phyloP scores from a whole-genome alignment of 2,113 vertebrate genomes.

The Columbina picui region DNA sequence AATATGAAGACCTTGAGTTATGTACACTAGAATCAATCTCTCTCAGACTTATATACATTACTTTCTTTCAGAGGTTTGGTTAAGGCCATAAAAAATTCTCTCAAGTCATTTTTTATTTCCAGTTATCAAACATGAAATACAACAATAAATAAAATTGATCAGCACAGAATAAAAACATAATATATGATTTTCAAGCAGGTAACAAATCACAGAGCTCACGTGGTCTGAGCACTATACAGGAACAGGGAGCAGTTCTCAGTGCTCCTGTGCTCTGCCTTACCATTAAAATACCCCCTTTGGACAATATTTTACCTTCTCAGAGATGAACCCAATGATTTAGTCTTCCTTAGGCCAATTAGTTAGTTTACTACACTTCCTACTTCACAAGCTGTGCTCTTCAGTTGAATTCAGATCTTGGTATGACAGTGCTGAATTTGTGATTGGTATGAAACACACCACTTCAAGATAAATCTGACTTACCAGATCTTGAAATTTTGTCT shows the following conservation, averaged over 20 bases:
- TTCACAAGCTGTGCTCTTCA: background rate
- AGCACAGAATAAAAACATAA: constrained; percentile 7
- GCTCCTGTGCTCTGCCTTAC: background rate
- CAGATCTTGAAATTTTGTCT: background rate
- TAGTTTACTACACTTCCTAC: background rate
- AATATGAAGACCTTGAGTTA: background rate
- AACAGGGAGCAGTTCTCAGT: fast-evolving
- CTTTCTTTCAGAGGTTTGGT: background rate
- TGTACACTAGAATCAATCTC: background rate
- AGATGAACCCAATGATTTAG: fast-evolving
- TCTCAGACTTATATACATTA: background rate
- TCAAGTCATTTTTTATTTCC: constrained; percentile 9
- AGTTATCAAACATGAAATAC: constrained; percentile 13
- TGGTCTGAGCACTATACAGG: background rate
- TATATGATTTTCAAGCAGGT: background rate
- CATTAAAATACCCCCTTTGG: background rate
- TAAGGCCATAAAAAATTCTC: background rate
- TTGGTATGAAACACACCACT: background rate
- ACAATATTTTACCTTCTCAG: background rate
- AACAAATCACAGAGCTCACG: background rate
- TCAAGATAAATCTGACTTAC: background rate
- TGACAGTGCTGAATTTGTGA: background rate
- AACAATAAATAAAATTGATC: constrained; percentile 11
- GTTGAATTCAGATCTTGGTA: background rate
- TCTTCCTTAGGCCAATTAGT: background rate